Conservation (phyloP, 2,888 invertebrate species). For the Tryphoninae sp. region DNA sequence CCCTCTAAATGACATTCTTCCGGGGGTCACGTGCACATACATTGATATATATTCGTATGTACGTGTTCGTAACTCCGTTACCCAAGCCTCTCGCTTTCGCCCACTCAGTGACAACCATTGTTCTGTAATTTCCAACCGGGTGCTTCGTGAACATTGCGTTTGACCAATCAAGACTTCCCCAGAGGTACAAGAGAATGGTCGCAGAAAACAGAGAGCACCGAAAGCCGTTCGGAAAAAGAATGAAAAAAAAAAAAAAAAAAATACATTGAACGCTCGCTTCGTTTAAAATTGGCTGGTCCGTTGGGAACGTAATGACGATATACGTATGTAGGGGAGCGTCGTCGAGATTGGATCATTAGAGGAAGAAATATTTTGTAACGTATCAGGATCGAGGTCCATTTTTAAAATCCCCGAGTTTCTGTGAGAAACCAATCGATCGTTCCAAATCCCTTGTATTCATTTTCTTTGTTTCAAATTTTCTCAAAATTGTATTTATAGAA, state of each 20-base stretch:
- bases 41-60: constrained; percentile 12
- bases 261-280: constrained; percentile 5
- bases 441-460: no score
- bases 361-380: no score
- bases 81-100: constrained; percentile 40
- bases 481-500: no score
- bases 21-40: background rate
- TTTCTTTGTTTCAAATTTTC: no score
- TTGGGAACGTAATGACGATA: no score
- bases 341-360: no score
- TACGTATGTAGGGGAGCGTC: no score
- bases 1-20: no score
- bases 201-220: constrained; percentile 23
- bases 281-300: constrained; percentile 4
- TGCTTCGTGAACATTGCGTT: constrained; percentile 50
- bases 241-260: constrained; percentile 15
- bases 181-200: constrained; percentile 12
- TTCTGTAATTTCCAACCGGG: constrained; percentile 55
- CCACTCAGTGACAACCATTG: constrained; percentile 45
- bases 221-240: constrained; percentile 18
- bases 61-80: constrained; percentile 4
- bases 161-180: constrained; percentile 52
- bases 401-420: no score
- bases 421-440: no score
- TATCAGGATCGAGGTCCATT: no score